Evolutionary conservation across 2,797 vertebrate genomes (phyloP).

Genomic region (Danio choprae): DNA sequence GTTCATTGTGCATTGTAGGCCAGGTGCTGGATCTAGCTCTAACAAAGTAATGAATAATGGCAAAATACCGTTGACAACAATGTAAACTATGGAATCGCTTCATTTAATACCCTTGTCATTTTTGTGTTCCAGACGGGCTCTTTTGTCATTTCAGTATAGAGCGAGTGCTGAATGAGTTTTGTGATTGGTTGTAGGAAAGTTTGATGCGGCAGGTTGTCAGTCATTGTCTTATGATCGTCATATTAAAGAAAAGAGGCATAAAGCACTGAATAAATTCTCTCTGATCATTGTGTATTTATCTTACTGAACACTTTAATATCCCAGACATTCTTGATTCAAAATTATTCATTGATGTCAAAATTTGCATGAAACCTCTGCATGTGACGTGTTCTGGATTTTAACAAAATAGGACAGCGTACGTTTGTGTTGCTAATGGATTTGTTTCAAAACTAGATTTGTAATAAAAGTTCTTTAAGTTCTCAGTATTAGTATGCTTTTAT

Average conservation of each 20-base stretch:
- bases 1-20: slow-evolving; percentile 5
- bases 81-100: not conserved
- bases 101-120: slow-evolving; percentile 16
- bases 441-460: slow-evolving; percentile 21
- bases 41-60: not conserved
- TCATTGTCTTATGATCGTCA: not conserved
- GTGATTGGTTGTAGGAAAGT: not conserved
- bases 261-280: slow-evolving; percentile 10
- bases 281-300: slow-evolving; percentile 20
- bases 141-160: not conserved
- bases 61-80: slow-evolving; percentile 2
- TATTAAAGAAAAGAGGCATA: not conserved
- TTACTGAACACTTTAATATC: slow-evolving; percentile 32
- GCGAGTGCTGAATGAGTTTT: slow-evolving; percentile 20
- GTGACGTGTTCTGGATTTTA: slow-evolving; percentile 28
- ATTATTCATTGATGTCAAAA: slow-evolving; percentile 41
- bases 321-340: slow-evolving; percentile 11
- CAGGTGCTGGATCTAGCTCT: slow-evolving; percentile 3
- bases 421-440: slow-evolving; percentile 44
- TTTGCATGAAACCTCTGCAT: slow-evolving; percentile 28
- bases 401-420: slow-evolving; percentile 37
- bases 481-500: too few species aligned
- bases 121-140: slow-evolving; percentile 11
- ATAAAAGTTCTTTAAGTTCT: slow-evolving; percentile 18
- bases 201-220: slow-evolving; percentile 32